Evolutionary conservation across 1,140 invertebrate genomes (phyloP), one percentile per base, ranked within the genome.

Genomic region (Dermatophagoides farinae): DNA sequence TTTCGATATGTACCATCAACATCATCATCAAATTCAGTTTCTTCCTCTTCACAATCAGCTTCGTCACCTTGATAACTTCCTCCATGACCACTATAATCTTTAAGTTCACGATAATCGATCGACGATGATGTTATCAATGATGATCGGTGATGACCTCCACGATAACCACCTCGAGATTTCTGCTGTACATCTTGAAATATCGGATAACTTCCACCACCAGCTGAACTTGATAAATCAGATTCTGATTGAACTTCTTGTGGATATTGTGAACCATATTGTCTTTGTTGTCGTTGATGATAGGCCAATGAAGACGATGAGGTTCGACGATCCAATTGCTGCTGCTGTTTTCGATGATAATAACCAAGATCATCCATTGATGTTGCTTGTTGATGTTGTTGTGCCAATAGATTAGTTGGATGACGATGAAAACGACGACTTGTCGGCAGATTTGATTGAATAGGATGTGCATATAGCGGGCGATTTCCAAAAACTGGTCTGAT

Each of bases 401-500:
- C 43, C 23, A 16, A 22, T 38, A 53, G 51, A 25, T 14, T 16
- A 11, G 51, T 16, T 22, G 5, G 51, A n/a, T 22, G 51, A 22
- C 12, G 14, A 11, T 10, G 2, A 53, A 53, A 39, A 22, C 1
- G n/a, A 14, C 51, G 51, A n/a, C 25, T 39, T 47, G 46, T 18
- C 1, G 22, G 46, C 8, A 23, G 46, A 23, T 20, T 18, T 47
- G 31, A 31, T 22, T 57, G 20, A 14, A 49, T 9, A 16, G 31
- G 58, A 52, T 60, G 58, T 20, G 58, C 58, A n/a, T 60, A 60
- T 12, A 60, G 46, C 1, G 43, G 58, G 5, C 58, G 41, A 43
- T 60, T 60, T 1, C 58, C 58, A 25, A 60, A 60, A 9, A 60
- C 58, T 4, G 61, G 60, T 55, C 62, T 44, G 5, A 62, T 46